Evolutionary conservation across 2,113 vertebrate species (phyloP).

Genomic region (Poeciliopsis prolifica): DNA sequence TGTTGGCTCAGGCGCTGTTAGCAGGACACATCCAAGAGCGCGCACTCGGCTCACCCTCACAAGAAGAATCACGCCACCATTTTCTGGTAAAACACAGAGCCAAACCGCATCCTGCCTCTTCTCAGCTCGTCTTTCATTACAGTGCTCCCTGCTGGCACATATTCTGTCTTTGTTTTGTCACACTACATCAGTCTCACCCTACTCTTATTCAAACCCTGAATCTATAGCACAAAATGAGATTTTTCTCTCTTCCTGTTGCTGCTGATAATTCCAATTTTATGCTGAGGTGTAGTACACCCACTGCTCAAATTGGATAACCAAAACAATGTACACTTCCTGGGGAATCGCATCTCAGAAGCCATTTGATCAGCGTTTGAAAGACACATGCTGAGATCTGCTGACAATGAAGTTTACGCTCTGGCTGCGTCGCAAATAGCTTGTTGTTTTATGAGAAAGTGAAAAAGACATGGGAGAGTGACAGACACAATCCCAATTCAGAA

Average conservation of each 20-base stretch:
- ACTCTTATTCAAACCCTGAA: slow-evolving; percentile 25
- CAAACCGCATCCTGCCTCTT: slow-evolving; percentile 34
- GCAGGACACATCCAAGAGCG: slow-evolving; percentile 24
- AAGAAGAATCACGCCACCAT: neutral
- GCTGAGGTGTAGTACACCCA: slow-evolving; percentile 36
- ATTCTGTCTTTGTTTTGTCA: slow-evolving; percentile 61
- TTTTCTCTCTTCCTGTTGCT: slow-evolving; percentile 12
- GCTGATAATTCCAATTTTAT: slow-evolving; percentile 60
- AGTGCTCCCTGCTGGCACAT: slow-evolving; percentile 63
- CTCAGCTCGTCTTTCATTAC: slow-evolving; percentile 53
- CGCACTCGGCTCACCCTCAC: slow-evolving; percentile 15
- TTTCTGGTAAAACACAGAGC: slow-evolving; percentile 21
- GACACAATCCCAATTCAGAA: slow-evolving; percentile 57
- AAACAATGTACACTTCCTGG: slow-evolving; percentile 50
- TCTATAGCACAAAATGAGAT: slow-evolving; percentile 22
- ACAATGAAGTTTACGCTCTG: slow-evolving; percentile 59
- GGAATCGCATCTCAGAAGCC: slow-evolving; percentile 53
- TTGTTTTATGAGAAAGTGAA: slow-evolving; percentile 63
- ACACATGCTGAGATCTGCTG: slow-evolving; percentile 63
- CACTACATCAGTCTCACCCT: slow-evolving; percentile 44
- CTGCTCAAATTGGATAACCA: slow-evolving; percentile 58
- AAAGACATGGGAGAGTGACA: slow-evolving; percentile 49
- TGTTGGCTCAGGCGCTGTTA: slow-evolving; percentile 30
- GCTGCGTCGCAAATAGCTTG: slow-evolving; percentile 68
- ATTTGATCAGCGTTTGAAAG: slow-evolving; percentile 68